Percentiles rank a stretch among this genome's conserved stretches.
phyloP scores from a whole-genome alignment of 2,113 vertebrate species.

The Tetraodon nigroviridis region DNA sequence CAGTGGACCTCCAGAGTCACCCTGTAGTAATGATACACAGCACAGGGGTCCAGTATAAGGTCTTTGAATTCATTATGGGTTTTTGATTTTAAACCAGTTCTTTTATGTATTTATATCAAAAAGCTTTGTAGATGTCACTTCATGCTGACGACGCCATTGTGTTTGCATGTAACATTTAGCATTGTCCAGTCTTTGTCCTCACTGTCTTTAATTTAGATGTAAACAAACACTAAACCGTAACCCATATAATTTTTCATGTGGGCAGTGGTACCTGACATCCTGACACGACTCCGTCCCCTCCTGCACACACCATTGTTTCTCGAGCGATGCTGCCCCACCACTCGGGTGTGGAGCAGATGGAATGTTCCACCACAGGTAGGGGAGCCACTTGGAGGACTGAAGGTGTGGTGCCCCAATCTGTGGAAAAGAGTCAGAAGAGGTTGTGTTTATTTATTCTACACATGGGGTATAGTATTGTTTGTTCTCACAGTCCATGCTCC shows the following conservation, averaged over 20 bases:
- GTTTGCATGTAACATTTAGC: too few species aligned
- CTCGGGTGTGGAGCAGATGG: slow-evolving; percentile 59
- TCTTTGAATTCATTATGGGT: too few species aligned
- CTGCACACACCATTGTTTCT: slow-evolving; percentile 69
- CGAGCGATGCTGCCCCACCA: slow-evolving; percentile 69
- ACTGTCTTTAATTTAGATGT: too few species aligned
- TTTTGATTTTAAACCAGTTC: too few species aligned
- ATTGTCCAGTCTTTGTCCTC: too few species aligned
- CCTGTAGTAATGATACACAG: slow-evolving; percentile 40
- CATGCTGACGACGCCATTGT: too few species aligned
- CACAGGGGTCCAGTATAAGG: too few species aligned
- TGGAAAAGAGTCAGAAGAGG: neutral
- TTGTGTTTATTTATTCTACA: too few species aligned
- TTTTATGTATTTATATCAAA: too few species aligned
- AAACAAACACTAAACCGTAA: neutral
- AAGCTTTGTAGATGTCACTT: too few species aligned
- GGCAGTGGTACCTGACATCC: slow-evolving; percentile 65
- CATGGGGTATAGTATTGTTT: too few species aligned
- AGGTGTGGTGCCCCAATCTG: slow-evolving; percentile 9
- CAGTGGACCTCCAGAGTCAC: slow-evolving; percentile 69
- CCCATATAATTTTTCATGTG: too few species aligned
- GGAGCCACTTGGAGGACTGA: slow-evolving; percentile 61
- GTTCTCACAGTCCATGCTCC: slow-evolving; percentile 52
- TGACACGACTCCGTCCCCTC: slow-evolving; percentile 62
- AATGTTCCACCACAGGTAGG: slow-evolving; percentile 50